These are phyloP conservation scores for Neocloeon triangulifer DNA, from an alignment of 1,140 invertebrate species.

Conservation along the genomic window DNA sequence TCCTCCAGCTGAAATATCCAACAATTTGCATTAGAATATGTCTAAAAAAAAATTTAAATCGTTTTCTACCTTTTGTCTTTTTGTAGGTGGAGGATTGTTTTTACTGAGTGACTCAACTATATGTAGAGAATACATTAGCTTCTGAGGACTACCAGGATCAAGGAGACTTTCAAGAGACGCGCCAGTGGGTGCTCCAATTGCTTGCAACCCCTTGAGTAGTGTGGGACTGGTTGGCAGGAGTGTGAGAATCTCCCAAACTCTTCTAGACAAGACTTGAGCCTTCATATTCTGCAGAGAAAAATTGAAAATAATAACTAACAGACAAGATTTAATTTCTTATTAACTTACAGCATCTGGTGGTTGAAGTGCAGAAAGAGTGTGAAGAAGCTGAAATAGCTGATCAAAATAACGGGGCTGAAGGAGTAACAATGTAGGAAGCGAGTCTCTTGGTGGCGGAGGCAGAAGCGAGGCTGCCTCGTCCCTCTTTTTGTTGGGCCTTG, in stretches of 20 bases:
- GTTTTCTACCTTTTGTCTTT: background rate
- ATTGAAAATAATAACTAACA: background rate
- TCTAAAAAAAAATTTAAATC: too few relatives aligned
- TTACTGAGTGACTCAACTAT: constrained; percentile 62
- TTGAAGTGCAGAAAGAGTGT: constrained; percentile 66
- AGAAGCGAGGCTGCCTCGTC: constrained; percentile 55
- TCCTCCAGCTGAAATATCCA: too few relatives aligned
- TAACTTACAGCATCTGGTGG: constrained; percentile 14
- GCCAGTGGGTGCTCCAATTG: constrained; percentile 22
- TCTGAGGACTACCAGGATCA: constrained; percentile 71
- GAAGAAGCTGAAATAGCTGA: constrained; percentile 71
- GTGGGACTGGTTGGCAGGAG: constrained; percentile 72
- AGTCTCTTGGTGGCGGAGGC: constrained; percentile 56
- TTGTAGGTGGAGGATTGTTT: constrained; percentile 9
- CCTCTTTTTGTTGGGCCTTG: constrained; percentile 34
- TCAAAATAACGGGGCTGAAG: constrained; percentile 72
- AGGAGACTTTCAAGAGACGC: constrained; percentile 44
- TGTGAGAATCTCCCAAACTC: constrained; percentile 85
- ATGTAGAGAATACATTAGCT: constrained; percentile 84
- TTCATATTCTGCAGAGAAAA: constrained; percentile 45
- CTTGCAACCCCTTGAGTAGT: constrained; percentile 60
- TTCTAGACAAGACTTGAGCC: constrained; percentile 66
- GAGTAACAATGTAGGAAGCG: constrained; percentile 61
- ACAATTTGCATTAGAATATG: too few relatives aligned
- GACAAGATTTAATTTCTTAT: background rate